Evolutionary conservation across 2,113 vertebrate species (phyloP).

Genomic region (Gadus macrocephalus): DNA sequence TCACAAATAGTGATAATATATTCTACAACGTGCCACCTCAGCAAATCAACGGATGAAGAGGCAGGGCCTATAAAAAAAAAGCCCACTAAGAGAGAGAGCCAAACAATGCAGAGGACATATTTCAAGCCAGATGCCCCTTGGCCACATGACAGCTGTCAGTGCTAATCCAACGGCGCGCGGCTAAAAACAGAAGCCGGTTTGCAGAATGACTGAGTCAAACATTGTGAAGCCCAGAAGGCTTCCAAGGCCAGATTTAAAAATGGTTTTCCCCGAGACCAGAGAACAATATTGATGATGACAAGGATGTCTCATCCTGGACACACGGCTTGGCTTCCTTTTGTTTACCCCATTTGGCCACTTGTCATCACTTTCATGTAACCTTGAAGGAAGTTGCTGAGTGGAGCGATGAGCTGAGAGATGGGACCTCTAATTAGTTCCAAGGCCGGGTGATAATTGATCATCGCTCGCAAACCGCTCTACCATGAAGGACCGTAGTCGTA

Average conservation of each 20-base stretch:
- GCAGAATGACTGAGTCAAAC: conserved; percentile 28
- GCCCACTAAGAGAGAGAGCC: neutral
- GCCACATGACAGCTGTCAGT: conserved; percentile 24
- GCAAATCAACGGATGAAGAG: conserved; percentile 7
- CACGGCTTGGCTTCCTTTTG: conserved; percentile 32
- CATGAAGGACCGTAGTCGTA: conserved; percentile 58
- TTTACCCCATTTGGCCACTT: conserved; percentile 46
- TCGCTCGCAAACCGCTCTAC: conserved; percentile 52
- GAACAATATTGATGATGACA: conserved; percentile 30
- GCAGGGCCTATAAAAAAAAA: conserved; percentile 16
- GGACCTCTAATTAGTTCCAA: conserved; percentile 67
- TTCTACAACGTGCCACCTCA: no score
- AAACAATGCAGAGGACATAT: conserved; percentile 35
- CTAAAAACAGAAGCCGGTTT: conserved; percentile 36
- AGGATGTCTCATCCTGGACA: conserved; percentile 17
- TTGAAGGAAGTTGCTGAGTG: conserved; percentile 61
- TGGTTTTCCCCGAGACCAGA: conserved; percentile 32
- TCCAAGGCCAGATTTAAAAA: conserved; percentile 17
- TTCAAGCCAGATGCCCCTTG: conserved; percentile 30
- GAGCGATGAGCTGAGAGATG: conserved; percentile 47
- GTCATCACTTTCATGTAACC: conserved; percentile 52
- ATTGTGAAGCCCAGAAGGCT: conserved; percentile 12
- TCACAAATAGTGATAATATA: no score
- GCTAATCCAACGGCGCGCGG: conserved; percentile 26
- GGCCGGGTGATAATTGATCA: conserved; percentile 70